phyloP scores from a whole-genome alignment of 2,888 invertebrate genomes.

The Hirtodrosophila cameraria region DNA sequence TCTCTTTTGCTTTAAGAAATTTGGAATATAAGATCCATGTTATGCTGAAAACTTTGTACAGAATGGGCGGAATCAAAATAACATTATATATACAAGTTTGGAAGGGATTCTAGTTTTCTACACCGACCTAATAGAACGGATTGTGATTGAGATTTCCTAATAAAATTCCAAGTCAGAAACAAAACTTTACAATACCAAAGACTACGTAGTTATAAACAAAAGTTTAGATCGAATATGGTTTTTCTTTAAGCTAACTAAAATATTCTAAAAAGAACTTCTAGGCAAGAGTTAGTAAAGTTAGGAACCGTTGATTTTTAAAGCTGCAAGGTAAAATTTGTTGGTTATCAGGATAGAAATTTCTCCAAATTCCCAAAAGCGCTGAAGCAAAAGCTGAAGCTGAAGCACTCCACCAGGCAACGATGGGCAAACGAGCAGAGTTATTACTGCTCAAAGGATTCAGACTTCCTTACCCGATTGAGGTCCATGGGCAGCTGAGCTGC shows the following conservation, averaged over 20 bases:
- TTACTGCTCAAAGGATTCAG: conserved; percentile 59
- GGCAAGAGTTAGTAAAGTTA: conserved; percentile 23
- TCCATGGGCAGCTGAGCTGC: conserved; percentile 85
- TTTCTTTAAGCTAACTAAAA: conserved; percentile 1
- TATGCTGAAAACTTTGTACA: no score
- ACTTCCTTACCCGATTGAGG: conserved; percentile 84
- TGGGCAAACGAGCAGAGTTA: conserved; percentile 7
- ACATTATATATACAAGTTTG: no score
- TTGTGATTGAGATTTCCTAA: no score
- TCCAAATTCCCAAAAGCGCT: conserved; percentile 17
- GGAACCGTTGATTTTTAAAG: conserved; percentile 39
- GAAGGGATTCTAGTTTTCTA: no score
- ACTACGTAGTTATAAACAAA: background rate
- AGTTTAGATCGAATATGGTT: background rate
- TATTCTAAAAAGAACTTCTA: conserved; percentile 54
- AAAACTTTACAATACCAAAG: background rate
- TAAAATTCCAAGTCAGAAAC: no score
- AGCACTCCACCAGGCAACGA: conserved; percentile 65
- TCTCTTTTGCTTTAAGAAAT: no score
- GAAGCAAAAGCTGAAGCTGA: conserved; percentile 67
- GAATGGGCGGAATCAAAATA: no score
- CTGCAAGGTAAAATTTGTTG: conserved; percentile 68
- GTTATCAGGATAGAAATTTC: conserved; percentile 36
- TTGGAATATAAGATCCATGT: no score
- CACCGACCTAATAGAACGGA: no score